Evolutionary conservation across 2,888 invertebrate genomes (phyloP), one percentile per base, ranked within the genome.

Genomic region (Caenorhabditis sp.): DNA sequence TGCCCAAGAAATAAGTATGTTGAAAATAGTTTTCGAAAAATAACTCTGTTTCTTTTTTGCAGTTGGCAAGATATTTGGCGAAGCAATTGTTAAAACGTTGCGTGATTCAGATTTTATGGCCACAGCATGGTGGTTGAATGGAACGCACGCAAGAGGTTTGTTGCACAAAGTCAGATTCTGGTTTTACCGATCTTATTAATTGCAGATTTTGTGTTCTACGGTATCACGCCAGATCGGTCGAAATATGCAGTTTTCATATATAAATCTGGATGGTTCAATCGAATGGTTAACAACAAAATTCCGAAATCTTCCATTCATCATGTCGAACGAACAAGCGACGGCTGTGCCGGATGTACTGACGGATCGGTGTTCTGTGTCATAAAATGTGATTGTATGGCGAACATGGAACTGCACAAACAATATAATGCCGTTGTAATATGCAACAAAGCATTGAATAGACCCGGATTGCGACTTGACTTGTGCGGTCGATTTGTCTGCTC

Each of bases 401-500:
- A 43, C 14, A 2, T 43, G 5, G 10, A 7, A 43, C 5, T 3
- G 14, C 17, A 14, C 43, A 5, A 43, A 17, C 4, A 31, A 31
- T 31, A 31, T 43, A 43, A 43, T 43, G 43, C 43, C 10, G 14
- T 43, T 17, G 17, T 17, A 43, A 10, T 20, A 20, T 17, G 12
- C 21, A 49, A 21, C 23, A 0, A 12, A 61, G 10, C 5, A 38
- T 1, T 20, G 21, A n/a, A n/a, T n/a, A n/a, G n/a, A n/a, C n/a
- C n/a, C n/a, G n/a, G n/a, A n/a, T n/a, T 1, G 1, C 5, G 12
- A 26, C 43, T 0, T 58, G 12, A n/a, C 26, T 50, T 31, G 49
- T 57, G 59, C 5, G 70, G 70, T 0, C 52, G 65, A 14, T 70
- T 70, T 54, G 62, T 70, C 8, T 70, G 70, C 20, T 21, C 59